Base-by-base conservation (phyloP, 2,888 invertebrate genomes). In the Zhengitettix transpicula region DNA sequence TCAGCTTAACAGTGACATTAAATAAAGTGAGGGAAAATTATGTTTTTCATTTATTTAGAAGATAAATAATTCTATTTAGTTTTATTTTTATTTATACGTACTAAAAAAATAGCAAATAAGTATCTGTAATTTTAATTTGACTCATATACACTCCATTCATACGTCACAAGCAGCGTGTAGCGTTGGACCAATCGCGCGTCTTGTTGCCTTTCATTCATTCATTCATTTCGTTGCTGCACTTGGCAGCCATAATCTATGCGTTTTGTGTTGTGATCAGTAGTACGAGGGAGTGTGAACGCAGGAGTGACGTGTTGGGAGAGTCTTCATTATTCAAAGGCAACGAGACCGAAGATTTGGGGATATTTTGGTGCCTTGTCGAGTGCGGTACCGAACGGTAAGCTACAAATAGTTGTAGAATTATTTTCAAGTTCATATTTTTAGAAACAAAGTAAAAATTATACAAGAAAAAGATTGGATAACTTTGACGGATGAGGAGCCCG, bases 181-280 rank as follows among this genome's bases (percentile, higher is more conserved):
- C 14, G 16, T 42, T 17, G 42, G 40, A 55, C 64, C 64, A 64
- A 64, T 64, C 62, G 52, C 52, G 55, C 28, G 15, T 40, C 51
- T 44, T 59, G 58, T 63, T 63, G 62, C 59, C 62, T 60, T 60
- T 60, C 64, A 63, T 63, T 62, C 63, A 64, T 64, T 60, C 59
- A 63, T 58, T 60, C 40, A 40, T 40, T 47, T n/a, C 12, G 12
- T 47, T 47, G 41, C 55, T 28, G 55, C 55, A 55, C 55, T 52
- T 60, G 63, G 60, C 63, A 62, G 62, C 63, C 61, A 64, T 62
- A 63, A 64, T 63, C 64, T 63, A 58, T 58, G 40, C 55, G 62
- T 58, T 61, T 56, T 59, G 57, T 58, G 62, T 62, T 60, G 61
- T 60, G 61, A 56, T 56, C 55, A 58, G 42, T 60, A 56, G 59